A percentile compares a stretch with the other conserved stretches of the same genome.
These are phyloP conservation scores for Sarotherodon lohbergeri DNA, from an alignment of 2,113 vertebrate species.

Conservation along the genomic window DNA sequence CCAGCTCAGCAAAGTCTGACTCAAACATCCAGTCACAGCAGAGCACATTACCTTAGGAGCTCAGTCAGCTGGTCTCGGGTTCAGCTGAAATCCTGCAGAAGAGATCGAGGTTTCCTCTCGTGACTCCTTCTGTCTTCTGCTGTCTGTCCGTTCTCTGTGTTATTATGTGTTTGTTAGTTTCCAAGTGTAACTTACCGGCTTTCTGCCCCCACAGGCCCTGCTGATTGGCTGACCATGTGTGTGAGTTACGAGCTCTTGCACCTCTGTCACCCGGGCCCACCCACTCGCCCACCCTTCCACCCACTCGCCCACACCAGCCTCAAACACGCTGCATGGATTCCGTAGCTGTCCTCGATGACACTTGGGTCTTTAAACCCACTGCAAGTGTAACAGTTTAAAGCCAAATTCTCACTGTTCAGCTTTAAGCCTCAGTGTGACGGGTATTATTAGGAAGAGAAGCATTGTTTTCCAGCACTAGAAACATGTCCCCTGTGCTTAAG, in stretches of 20 bases:
- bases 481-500: neutral
- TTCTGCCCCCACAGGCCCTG: constrained; percentile 18
- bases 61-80: neutral
- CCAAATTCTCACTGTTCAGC: accelerated
- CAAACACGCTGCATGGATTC: neutral
- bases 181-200: constrained; percentile 32
- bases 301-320: neutral
- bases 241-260: constrained; percentile 35
- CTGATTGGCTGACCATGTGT: constrained; percentile 40
- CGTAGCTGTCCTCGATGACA: neutral
- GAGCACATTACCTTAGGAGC: constrained; percentile 18
- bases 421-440: neutral
- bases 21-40: neutral
- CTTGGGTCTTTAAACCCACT: neutral
- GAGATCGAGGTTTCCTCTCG: neutral
- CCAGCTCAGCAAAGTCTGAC: neutral
- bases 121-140: neutral
- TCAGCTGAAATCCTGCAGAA: neutral
- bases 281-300: neutral
- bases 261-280: neutral
- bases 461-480: neutral
- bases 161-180: neutral
- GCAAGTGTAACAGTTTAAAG: neutral
- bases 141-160: neutral
- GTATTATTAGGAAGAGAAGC: neutral